Evolutionary conservation across 64 coral and sea anemone genomes (phyloP).

Genomic region (Pocillopora verrucosa): DNA sequence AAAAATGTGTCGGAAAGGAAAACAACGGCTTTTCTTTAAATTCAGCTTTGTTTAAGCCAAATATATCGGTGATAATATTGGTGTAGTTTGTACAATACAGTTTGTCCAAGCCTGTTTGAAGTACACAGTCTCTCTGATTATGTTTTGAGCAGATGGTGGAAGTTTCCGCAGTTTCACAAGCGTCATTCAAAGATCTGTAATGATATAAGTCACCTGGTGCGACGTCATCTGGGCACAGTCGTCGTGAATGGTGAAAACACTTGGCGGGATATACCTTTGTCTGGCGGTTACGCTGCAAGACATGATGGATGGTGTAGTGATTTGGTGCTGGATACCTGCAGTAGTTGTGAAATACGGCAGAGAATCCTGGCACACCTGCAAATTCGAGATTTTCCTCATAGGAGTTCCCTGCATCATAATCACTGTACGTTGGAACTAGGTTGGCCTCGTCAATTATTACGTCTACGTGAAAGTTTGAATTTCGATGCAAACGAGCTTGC

Average conservation of each 20-base stretch:
- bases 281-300: conserved; percentile 48
- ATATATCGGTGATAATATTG: conserved; percentile 31
- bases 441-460: conserved; percentile 48
- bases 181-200: conserved; percentile 69
- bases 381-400: conserved; percentile 55
- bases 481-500: conserved; percentile 22
- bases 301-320: conserved; percentile 57
- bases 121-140: conserved; percentile 30
- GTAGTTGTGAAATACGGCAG: conserved; percentile 15
- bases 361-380: conserved; percentile 35
- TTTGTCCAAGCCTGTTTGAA: conserved; percentile 21
- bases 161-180: conserved; percentile 36
- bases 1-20: conserved; percentile 24
- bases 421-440: conserved; percentile 63
- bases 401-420: conserved; percentile 52
- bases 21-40: conserved; percentile 52
- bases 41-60: conserved; percentile 17
- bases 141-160: conserved; percentile 29
- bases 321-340: conserved; percentile 71
- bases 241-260: conserved; percentile 26
- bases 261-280: conserved; percentile 47
- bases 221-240: conserved; percentile 50
- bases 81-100: conserved; percentile 71
- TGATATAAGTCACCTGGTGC: conserved; percentile 59
- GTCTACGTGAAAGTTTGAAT: conserved; percentile 68